Evolutionary conservation across 2,888 invertebrate species (phyloP), one percentile per base, ranked within the genome.

Genomic region (Rhagonycha lutea): DNA sequence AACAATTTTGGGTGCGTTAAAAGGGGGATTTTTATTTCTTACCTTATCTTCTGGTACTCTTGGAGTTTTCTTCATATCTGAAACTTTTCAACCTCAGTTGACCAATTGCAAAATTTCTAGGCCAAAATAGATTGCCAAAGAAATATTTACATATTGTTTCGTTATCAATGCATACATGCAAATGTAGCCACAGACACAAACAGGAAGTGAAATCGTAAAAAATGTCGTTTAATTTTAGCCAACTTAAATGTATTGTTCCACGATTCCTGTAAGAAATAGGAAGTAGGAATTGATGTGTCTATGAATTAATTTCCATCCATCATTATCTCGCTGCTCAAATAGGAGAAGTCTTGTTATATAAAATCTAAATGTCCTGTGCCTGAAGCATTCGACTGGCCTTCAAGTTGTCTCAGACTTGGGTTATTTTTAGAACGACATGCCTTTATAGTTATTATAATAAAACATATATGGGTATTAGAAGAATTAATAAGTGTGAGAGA

Each of bases 381-480:
- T 79, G 77, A 76, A 83, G 84, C 83, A 79, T 80, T 82, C 79
- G 80, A 79, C 79, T 83, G 85, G 84, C 85, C 85, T 85, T 85
- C 84, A 82, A 82, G 83, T 83, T 82, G 84, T 85, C 83, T 83
- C 83, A 83, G 83, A 82, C 82, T 81, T 74, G 74, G 80, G 83
- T 79, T 84, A 85, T 85, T 85, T 85, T 85, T 85, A 85, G 85
- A 84, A 84, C 84, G 80, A 24, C 80, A 80, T 81, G 77, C 70
- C 80, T 84, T 84, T 84, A 84, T 83, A 83, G 81, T 84, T 84
- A 73, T 77, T 75, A 73, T 77, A 68, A 70, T 70, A 78, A 76
- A 69, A 76, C 61, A 77, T 77, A 70, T 67, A 70, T 75, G 74
- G 71, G 68, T 72, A 32, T 62, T 29, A 47, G 47, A 69, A 72